phyloP scores from a whole-genome alignment of 2,113 vertebrate species.

The Climacteris rufus region DNA sequence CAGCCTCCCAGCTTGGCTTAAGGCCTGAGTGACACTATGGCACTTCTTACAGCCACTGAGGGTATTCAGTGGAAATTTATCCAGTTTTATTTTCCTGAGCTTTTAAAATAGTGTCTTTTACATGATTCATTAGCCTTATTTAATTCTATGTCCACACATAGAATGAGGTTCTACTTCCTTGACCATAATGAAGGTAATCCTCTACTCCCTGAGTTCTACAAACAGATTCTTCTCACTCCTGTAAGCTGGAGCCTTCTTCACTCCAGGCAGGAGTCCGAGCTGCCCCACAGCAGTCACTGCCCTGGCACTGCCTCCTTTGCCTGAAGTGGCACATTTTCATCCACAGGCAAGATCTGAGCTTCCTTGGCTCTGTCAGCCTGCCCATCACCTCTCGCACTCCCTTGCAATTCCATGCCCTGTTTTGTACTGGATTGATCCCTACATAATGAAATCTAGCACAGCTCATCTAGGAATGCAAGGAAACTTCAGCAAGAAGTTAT shows the following conservation, averaged over 20 bases:
- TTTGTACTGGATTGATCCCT: not conserved
- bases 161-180: not conserved
- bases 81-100: not conserved
- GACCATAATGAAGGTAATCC: not conserved
- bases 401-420: not conserved
- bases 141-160: not conserved
- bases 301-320: not conserved
- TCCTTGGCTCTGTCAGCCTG: not conserved
- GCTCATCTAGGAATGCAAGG: not conserved
- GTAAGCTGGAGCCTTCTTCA: not conserved
- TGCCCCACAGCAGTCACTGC: not conserved
- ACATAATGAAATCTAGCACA: not conserved
- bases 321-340: not conserved
- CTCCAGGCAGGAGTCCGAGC: not conserved
- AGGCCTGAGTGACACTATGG: fast-evolving
- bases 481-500: not conserved
- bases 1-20: not conserved
- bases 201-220: not conserved
- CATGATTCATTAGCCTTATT: not conserved
- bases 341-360: not conserved
- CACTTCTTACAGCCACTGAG: not conserved
- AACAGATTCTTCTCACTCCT: not conserved
- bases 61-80: not conserved
- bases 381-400: not conserved
- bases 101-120: not conserved